Evolutionary conservation across 2,113 vertebrate genomes (phyloP).

Genomic region (Irena cyanogastra): DNA sequence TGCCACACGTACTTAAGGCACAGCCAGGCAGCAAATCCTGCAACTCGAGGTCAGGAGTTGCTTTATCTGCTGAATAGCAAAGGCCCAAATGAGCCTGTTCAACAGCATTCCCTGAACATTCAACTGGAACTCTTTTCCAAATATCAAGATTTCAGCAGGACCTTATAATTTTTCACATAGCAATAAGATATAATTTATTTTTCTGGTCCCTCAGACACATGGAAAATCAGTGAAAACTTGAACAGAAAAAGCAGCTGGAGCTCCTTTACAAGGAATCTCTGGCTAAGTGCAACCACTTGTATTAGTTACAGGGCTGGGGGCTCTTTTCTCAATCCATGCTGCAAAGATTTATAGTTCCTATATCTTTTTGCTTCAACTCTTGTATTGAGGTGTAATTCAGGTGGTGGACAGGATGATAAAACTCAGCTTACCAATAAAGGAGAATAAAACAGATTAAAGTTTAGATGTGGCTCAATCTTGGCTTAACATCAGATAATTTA

Average conservation of each 20-base stretch:
- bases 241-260: not conserved
- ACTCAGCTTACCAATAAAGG: not conserved
- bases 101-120: not conserved
- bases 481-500: not conserved
- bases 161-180: not conserved
- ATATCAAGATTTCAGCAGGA: not conserved
- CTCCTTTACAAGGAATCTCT: not conserved
- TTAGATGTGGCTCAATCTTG: not conserved
- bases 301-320: not conserved
- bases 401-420: not conserved
- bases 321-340: not conserved
- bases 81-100: not conserved
- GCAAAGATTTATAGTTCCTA: not conserved
- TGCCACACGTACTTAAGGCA: not conserved
- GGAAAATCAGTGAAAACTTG: not conserved
- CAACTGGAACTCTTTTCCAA: not conserved
- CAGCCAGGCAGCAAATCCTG: not conserved
- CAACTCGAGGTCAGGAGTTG: not conserved
- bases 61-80: not conserved
- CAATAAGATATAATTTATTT: not conserved
- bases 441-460: not conserved
- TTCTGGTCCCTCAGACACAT: not conserved
- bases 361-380: not conserved
- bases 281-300: not conserved
- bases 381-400: not conserved